Evolutionary conservation across 2,888 invertebrate genomes (phyloP).

Genomic region (Habrosyne pyritoides): DNA sequence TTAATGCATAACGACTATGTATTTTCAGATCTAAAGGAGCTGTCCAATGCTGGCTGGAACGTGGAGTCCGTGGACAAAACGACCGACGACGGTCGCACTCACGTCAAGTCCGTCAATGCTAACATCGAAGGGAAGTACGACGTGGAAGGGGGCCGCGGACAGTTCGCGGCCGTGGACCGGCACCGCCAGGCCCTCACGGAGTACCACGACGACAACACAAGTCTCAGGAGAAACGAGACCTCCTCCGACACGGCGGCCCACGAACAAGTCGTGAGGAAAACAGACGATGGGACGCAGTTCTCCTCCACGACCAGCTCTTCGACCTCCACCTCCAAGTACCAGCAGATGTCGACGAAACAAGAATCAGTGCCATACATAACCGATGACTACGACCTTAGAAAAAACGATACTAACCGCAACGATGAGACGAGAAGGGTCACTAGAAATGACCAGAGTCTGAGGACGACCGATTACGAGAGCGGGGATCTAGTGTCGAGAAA

Average conservation of each 20-base stretch:
- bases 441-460: conserved; percentile 43
- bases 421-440: conserved; percentile 21
- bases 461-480: conserved; percentile 44
- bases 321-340: conserved; percentile 59
- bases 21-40: conserved; percentile 74
- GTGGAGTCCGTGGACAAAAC: conserved; percentile 85
- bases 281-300: conserved; percentile 67
- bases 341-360: conserved; percentile 61
- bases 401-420: conserved; percentile 52
- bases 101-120: conserved; percentile 83
- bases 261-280: conserved; percentile 66
- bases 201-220: conserved; percentile 69
- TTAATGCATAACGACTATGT: conserved; percentile 10
- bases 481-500: conserved; percentile 83
- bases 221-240: conserved; percentile 67
- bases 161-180: conserved; percentile 86
- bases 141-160: conserved; percentile 85
- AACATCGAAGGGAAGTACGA: conserved; percentile 86
- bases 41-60: conserved; percentile 86
- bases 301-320: conserved; percentile 69
- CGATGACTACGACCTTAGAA: conserved; percentile 53
- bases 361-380: conserved; percentile 64
- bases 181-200: conserved; percentile 81
- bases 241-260: conserved; percentile 63
- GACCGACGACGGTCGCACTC: conserved; percentile 86